Base-by-base conservation (phyloP, 1,140 invertebrate genomes). In the Ericerus pela region DNA sequence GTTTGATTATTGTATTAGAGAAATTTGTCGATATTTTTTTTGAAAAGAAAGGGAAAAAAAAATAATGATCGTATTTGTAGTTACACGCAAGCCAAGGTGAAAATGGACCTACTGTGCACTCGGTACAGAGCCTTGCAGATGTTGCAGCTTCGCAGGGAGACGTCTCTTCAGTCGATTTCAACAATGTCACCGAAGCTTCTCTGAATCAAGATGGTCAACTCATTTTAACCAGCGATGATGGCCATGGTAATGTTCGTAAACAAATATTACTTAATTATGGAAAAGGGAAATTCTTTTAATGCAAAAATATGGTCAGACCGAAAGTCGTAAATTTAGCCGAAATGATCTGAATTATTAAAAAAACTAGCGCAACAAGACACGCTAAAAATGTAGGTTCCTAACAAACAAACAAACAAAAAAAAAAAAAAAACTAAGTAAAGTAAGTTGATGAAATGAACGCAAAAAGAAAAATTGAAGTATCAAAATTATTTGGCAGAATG, bases 211-310 rank as follows among this genome's bases (percentile, higher is more conserved):
- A 94, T 68, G 91, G 90, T 26, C 91, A 95, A 72, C 84, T 96
- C 62, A 94, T 95, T 64, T 78, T 96, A 58, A 94, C 90, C 43
- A 87, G 87, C 54, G 91, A 94, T 76, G 88, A 92, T 73, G 84
- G 89, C 64, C 88, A 90, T 73, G 86, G 88, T 91, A 75, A 69
- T 68, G 20, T n/a, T 56, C 20, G 24, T 53, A 26, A 29, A 22
- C 26, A 6, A 20, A 2, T 2, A 18, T 16, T 33, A 16, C 28
- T 28, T 27, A 16, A 6, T 52, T 28, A 29, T 4, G 3, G 26
- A 22, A 24, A 52, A 27, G 16, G 6, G n/a, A 14, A 26, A 28
- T 51, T 51, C 26, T 16, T 43, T 20, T n/a, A n/a, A n/a, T 43
- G 38, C 18, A 8, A 8, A 43, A n/a, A 43, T 43, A 11, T 43